Evolutionary conservation across 64 coral and sea anemone species (phyloP).

Genomic region (Actinia equina): DNA sequence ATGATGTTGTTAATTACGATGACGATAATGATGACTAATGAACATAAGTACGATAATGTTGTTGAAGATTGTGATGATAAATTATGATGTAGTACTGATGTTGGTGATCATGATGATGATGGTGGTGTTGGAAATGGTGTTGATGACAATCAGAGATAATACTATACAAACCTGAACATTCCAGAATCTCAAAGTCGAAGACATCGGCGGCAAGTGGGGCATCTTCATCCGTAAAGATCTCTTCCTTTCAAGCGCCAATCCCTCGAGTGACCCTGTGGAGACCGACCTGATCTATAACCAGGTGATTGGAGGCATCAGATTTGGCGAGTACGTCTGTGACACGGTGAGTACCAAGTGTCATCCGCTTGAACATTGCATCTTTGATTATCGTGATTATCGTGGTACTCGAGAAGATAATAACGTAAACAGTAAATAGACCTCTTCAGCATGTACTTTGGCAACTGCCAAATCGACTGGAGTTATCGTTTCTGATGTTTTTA

Average conservation of each 20-base stretch:
- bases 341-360: not conserved
- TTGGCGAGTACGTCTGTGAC: constrained; percentile 47
- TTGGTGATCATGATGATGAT: not conserved
- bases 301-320: constrained; percentile 53
- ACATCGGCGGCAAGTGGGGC: constrained; percentile 8
- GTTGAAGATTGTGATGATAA: not conserved
- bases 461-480: too few species aligned
- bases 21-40: not conserved
- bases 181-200: constrained; percentile 1
- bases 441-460: too few species aligned
- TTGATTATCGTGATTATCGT: too few species aligned
- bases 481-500: too few species aligned
- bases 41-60: not conserved
- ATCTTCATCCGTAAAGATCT: constrained; percentile 72
- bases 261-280: constrained; percentile 35
- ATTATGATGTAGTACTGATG: not conserved
- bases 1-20: not conserved
- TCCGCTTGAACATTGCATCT: too few species aligned
- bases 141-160: not conserved
- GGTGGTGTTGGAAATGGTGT: not conserved
- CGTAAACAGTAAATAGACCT: too few species aligned
- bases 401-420: too few species aligned
- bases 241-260: constrained; percentile 31
- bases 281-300: constrained; percentile 65
- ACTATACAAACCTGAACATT: not conserved